Percentiles rank a stretch among this genome's conserved stretches.
Evolutionary conservation across 1,140 invertebrate genomes (phyloP).

Genomic region (Drosophila tani): DNA sequence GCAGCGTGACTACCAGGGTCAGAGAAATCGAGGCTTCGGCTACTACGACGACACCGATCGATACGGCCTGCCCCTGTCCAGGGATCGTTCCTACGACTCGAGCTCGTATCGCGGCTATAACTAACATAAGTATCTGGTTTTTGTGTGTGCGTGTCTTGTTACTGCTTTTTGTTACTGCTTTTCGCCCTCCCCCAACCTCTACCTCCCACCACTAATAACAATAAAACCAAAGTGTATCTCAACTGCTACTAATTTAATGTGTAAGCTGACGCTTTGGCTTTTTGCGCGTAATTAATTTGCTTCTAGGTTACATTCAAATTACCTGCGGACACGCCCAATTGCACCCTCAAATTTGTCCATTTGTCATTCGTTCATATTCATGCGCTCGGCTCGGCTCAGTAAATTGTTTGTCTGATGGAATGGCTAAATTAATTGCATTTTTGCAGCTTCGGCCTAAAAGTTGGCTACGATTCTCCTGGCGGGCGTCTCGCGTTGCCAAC

Average conservation of each 20-base stretch:
- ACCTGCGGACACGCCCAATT: constrained; percentile 69
- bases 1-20: constrained; percentile 78
- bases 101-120: constrained; percentile 70
- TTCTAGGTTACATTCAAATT: constrained; percentile 48
- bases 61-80: constrained; percentile 69
- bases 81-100: constrained; percentile 54
- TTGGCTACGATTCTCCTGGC: constrained; percentile 19
- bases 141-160: constrained; percentile 23
- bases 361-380: constrained; percentile 52
- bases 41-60: constrained; percentile 78
- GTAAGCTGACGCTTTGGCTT: constrained; percentile 37
- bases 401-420: neutral
- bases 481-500: constrained; percentile 48
- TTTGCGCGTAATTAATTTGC: constrained; percentile 51
- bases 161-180: constrained; percentile 37
- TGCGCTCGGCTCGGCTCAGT: constrained; percentile 15
- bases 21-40: constrained; percentile 81
- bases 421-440: constrained; percentile 19
- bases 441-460: constrained; percentile 44
- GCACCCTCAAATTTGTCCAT: constrained; percentile 59
- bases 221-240: constrained; percentile 33
- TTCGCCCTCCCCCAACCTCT: no score
- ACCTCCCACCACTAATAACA: constrained; percentile 16
- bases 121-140: constrained; percentile 35
- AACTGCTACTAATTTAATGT: constrained; percentile 45